phyloP scores from a whole-genome alignment of 2,888 invertebrate genomes.

The Erebia aethiops region DNA sequence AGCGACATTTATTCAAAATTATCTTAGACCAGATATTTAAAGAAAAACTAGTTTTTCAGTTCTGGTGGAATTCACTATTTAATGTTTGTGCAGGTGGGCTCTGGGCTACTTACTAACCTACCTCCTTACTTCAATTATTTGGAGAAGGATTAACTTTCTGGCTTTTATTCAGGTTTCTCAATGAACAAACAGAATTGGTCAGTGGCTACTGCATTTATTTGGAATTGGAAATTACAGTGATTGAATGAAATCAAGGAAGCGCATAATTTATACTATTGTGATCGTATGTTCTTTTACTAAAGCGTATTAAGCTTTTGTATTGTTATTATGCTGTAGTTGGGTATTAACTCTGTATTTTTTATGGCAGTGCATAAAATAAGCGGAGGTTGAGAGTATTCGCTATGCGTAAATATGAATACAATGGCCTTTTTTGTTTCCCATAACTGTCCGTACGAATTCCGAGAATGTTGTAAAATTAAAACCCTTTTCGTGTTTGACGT shows the following conservation, averaged over 20 bases:
- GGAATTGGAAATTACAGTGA: constrained; percentile 51
- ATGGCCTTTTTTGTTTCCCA: constrained; percentile 41
- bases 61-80: no score
- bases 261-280: constrained; percentile 48
- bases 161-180: constrained; percentile 4
- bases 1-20: neutral
- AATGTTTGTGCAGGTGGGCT: neutral
- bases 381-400: constrained; percentile 45
- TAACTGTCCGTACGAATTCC: constrained; percentile 55
- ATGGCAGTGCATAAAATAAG: constrained; percentile 35
- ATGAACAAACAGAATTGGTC: neutral
- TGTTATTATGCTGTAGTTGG: neutral
- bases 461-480: constrained; percentile 54
- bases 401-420: constrained; percentile 52
- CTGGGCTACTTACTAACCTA: neutral
- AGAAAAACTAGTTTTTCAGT: no score
- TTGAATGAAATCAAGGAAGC: constrained; percentile 58
- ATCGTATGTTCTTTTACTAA: constrained; percentile 17
- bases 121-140: neutral
- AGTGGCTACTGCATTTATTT: constrained; percentile 45
- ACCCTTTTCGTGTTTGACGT: constrained; percentile 63
- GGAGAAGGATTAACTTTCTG: constrained; percentile 6
- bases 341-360: no score
- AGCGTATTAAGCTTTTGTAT: neutral
- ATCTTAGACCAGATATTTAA: no score